Conservation (phyloP, 2,888 invertebrate species). For the Drosophila colorata region DNA sequence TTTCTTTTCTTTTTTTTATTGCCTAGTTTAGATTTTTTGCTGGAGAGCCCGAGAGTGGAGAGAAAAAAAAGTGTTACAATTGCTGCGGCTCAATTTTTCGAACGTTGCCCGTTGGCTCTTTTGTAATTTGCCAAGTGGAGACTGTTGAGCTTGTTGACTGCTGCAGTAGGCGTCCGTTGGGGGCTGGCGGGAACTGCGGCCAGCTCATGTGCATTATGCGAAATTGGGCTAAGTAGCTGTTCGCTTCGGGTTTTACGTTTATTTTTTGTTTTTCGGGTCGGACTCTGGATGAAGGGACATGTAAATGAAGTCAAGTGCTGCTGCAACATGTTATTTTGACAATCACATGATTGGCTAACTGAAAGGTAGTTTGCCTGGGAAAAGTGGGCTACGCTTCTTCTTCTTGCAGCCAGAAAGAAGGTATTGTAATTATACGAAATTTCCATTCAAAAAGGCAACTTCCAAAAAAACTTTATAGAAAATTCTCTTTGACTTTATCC, state of each 20-base stretch:
- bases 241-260: slow-evolving; percentile 31
- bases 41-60: background rate
- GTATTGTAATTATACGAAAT: background rate
- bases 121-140: slow-evolving; percentile 36
- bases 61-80: slow-evolving; percentile 66
- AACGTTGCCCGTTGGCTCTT: slow-evolving; percentile 51
- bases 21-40: slow-evolving; percentile 50
- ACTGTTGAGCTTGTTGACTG: background rate
- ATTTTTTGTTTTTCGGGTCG: slow-evolving; percentile 21
- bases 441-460: background rate
- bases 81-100: slow-evolving; percentile 68
- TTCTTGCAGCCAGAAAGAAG: background rate
- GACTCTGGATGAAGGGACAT: slow-evolving; percentile 29
- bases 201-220: slow-evolving; percentile 76
- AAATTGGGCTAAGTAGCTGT: slow-evolving; percentile 78
- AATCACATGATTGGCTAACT: slow-evolving; percentile 71
- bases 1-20: slow-evolving; percentile 27
- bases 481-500: background rate
- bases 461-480: no score
- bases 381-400: background rate
- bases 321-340: slow-evolving; percentile 70
- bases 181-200: slow-evolving; percentile 2
- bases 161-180: slow-evolving; percentile 8
- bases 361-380: slow-evolving; percentile 24
- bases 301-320: slow-evolving; percentile 75